phyloP scores from a whole-genome alignment of 2,113 vertebrate genomes.

The Ailurus styani region DNA sequence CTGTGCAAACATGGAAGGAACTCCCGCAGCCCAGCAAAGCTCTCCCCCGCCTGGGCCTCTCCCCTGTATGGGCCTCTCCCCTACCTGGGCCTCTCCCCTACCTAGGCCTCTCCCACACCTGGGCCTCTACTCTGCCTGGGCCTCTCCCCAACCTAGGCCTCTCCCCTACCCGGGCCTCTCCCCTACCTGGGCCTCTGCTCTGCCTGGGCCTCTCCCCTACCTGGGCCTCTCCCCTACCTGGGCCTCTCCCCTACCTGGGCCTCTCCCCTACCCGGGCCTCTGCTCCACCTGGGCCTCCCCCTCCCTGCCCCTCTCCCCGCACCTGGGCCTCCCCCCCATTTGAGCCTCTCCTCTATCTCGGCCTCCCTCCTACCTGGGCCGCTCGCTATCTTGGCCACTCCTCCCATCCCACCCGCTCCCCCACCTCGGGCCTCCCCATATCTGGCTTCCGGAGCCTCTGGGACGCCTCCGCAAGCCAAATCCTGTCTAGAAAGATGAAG shows the following conservation, averaged over 20 bases:
- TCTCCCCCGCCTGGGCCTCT: neutral
- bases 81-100: too few species aligned
- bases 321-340: too few species aligned
- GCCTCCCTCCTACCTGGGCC: neutral
- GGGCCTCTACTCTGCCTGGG: too few species aligned
- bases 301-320: neutral
- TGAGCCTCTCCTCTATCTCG: neutral
- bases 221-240: neutral
- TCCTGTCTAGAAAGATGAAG: neutral
- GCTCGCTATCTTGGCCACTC: neutral
- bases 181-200: neutral
- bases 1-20: neutral
- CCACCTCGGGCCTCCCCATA: neutral
- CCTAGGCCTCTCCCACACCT: neutral
- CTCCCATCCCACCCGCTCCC: neutral
- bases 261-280: too few species aligned
- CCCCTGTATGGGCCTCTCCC: neutral
- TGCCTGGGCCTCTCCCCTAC: rapidly evolving
- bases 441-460: neutral
- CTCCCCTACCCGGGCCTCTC: neutral
- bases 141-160: neutral
- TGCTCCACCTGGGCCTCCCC: neutral
- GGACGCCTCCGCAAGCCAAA: neutral
- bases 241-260: neutral
- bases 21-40: neutral